Conservation (phyloP, 1,140 invertebrate genomes). For the Thaumetopoea pityocampa region DNA sequence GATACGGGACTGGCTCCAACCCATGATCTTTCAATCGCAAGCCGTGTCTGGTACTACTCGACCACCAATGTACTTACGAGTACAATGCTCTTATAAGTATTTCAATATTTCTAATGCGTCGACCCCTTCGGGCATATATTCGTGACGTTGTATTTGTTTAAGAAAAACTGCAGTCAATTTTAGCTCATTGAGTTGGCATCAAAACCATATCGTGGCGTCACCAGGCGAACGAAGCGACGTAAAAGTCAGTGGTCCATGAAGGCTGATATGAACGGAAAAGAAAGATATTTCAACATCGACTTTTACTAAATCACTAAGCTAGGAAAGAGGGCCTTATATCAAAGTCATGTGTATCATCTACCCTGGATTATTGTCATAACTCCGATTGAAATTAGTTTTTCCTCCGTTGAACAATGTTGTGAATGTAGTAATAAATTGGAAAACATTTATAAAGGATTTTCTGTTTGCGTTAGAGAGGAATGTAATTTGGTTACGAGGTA, state of each 20-base stretch:
- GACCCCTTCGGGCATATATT: too few species aligned
- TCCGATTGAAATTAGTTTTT: constrained; percentile 15
- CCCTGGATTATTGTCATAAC: constrained; percentile 12
- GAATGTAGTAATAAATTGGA: background rate
- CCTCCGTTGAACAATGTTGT: constrained; percentile 2
- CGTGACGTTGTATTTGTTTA: too few species aligned
- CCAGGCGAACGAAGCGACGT: constrained; percentile 12
- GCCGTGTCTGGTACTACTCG: too few species aligned
- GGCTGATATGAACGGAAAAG: constrained; percentile 15
- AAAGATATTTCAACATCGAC: constrained; percentile 13
- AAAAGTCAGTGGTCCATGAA: constrained; percentile 18
- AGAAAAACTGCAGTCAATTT: too few species aligned
- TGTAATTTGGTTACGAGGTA: too few species aligned
- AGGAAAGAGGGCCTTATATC: constrained; percentile 1
- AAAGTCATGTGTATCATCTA: too few species aligned
- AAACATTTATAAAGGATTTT: background rate
- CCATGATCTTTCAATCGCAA: too few species aligned
- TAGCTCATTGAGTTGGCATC: constrained; percentile 11
- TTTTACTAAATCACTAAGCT: constrained; percentile 13
- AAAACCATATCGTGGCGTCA: constrained; percentile 19
- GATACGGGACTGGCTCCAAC: too few species aligned
- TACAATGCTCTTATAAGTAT: too few species aligned
- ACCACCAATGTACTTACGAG: too few species aligned
- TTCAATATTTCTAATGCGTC: too few species aligned
- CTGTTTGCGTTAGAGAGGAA: background rate